These are phyloP conservation scores for Coluber constrictor DNA, from an alignment of 2,797 vertebrate genomes.

Conservation along the genomic window DNA sequence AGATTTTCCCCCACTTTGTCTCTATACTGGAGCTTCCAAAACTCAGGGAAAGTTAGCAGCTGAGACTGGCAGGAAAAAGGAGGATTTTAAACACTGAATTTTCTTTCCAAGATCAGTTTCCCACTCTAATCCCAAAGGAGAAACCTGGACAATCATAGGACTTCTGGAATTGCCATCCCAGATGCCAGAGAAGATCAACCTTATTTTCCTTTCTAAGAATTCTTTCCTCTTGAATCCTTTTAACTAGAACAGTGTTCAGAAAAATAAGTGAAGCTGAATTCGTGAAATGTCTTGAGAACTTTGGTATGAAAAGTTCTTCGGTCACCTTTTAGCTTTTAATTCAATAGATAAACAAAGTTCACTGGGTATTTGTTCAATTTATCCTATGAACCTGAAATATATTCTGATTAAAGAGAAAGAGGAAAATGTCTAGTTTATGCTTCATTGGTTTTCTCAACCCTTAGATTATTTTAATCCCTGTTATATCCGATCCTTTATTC, in stretches of 20 bases:
- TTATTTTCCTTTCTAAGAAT: background rate
- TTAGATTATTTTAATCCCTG: background rate
- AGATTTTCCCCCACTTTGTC: background rate
- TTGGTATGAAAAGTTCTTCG: background rate
- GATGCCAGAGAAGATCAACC: background rate
- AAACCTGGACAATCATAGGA: background rate
- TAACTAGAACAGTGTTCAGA: background rate
- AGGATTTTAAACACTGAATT: background rate
- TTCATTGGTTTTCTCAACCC: background rate
- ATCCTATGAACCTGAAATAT: background rate
- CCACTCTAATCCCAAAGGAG: background rate
- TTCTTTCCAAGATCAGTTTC: background rate
- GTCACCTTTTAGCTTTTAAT: background rate
- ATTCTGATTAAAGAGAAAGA: background rate
- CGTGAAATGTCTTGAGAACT: background rate
- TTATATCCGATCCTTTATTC: background rate
- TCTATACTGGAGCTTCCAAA: background rate
- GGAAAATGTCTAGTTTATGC: background rate
- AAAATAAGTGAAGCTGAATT: background rate
- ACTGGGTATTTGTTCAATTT: background rate
- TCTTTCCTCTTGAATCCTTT: background rate
- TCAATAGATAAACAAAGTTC: slow-evolving; percentile 1
- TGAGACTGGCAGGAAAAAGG: background rate
- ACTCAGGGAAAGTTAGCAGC: background rate
- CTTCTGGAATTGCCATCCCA: background rate